Conservation (phyloP, 2,797 vertebrate species). For the Siniperca undulata region DNA sequence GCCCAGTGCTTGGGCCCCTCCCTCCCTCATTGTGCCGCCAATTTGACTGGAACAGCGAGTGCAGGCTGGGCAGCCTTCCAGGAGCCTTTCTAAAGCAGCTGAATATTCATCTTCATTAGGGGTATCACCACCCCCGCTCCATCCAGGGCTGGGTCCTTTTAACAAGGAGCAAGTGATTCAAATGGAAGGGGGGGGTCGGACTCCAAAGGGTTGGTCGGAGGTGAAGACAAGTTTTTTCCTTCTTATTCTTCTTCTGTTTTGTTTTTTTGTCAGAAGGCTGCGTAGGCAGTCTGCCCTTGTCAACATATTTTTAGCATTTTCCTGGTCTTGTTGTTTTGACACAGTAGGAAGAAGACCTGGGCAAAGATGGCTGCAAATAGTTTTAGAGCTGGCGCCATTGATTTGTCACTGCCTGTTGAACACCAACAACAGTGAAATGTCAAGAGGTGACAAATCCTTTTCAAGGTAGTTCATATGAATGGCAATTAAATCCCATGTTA, state of each 20-base stretch:
- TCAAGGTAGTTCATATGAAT: background rate
- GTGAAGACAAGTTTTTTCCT: constrained; percentile 46
- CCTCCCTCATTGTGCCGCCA: constrained; percentile 83
- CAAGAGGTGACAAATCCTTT: constrained; percentile 24
- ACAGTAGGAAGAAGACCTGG: constrained; percentile 25
- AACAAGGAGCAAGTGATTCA: constrained; percentile 81
- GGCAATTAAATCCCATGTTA: background rate
- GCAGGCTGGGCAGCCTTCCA: constrained; percentile 84
- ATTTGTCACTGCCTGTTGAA: constrained; percentile 52
- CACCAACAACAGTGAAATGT: constrained; percentile 18
- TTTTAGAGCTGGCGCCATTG: constrained; percentile 37
- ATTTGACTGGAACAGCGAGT: constrained; percentile 82
- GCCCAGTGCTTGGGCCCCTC: constrained; percentile 24
- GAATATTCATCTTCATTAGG: constrained; percentile 91
- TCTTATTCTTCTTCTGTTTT: constrained; percentile 1
- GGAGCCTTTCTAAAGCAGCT: constrained; percentile 83
- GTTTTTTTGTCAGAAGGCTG: constrained; percentile 35
- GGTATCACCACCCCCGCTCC: constrained; percentile 80
- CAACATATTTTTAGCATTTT: constrained; percentile 56
- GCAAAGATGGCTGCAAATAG: constrained; percentile 54
- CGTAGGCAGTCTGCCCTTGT: constrained; percentile 56
- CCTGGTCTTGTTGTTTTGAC: constrained; percentile 60
- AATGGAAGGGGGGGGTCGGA: constrained; percentile 50
- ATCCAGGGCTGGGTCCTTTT: constrained; percentile 77
- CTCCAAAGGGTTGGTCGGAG: constrained; percentile 47